Conservation (phyloP, 2,888 invertebrate genomes). For the Schizaphis graminum region DNA sequence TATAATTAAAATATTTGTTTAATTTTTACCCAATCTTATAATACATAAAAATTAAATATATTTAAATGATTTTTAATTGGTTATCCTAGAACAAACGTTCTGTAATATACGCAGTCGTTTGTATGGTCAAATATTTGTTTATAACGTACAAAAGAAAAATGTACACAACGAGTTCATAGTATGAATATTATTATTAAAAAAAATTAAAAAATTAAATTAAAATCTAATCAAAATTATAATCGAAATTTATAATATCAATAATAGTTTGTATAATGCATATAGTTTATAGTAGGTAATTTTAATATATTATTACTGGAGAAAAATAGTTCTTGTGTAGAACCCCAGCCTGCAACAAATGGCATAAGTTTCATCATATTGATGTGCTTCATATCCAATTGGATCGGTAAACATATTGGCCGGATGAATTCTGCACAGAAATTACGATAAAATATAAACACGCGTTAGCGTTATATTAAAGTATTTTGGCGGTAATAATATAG, state of each 20-base stretch:
- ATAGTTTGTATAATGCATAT: background rate
- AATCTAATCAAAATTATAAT: background rate
- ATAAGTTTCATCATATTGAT: background rate
- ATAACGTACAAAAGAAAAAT: background rate
- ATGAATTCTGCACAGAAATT: conserved; percentile 45
- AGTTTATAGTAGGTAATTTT: background rate
- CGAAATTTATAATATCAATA: background rate
- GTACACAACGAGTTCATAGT: background rate
- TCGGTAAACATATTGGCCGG: conserved; percentile 60
- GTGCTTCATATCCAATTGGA: background rate
- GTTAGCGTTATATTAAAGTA: background rate
- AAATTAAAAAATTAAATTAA: background rate
- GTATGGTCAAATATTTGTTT: background rate
- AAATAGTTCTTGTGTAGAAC: background rate
- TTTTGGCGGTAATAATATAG: conserved; percentile 25
- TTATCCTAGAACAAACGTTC: background rate
- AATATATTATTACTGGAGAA: background rate
- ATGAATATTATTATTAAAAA: background rate
- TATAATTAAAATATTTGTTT: background rate
- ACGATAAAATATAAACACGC: background rate
- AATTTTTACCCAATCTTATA: background rate
- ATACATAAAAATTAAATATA: background rate
- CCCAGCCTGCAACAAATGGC: conserved; percentile 58
- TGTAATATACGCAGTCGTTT: background rate
- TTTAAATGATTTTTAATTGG: background rate